Percentiles rank a stretch among this genome's conserved stretches.
Conservation (phyloP, 53 echinoderm and acorn worm species). For the Antedon mediterranea region DNA sequence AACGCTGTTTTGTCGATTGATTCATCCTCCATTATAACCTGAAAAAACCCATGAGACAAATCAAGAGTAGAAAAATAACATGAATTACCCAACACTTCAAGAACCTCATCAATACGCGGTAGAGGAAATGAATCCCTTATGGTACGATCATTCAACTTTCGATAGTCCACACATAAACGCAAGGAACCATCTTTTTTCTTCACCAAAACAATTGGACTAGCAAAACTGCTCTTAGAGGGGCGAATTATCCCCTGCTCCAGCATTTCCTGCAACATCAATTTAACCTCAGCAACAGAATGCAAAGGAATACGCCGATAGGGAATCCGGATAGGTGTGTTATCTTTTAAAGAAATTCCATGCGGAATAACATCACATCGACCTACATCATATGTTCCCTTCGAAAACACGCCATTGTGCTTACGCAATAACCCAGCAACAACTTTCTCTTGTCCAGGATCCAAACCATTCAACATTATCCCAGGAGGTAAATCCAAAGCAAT, state of each 20-base stretch:
- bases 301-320: conserved; percentile 1
- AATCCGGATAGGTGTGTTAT: neutral
- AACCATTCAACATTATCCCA: neutral
- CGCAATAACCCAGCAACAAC: neutral
- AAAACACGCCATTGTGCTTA: neutral
- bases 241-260: conserved; percentile 1
- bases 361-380: conserved; percentile 3
- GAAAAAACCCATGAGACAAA: neutral
- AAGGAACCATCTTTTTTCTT: conserved; percentile 9
- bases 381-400: neutral
- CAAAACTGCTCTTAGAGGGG: neutral
- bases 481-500: neutral
- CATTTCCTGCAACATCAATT: neutral
- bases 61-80: neutral
- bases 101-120: conserved; percentile 2
- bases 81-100: neutral
- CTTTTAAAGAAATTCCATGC: neutral
- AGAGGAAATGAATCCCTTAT: conserved; percentile 2
- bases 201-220: conserved; percentile 4
- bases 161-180: conserved; percentile 7
- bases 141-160: conserved; percentile 1
- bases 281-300: neutral
- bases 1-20: neutral
- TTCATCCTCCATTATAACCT: neutral
- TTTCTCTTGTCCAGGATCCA: neutral